Conservation (phyloP, 2,113 vertebrate genomes). For the Phaetusa simplex region DNA sequence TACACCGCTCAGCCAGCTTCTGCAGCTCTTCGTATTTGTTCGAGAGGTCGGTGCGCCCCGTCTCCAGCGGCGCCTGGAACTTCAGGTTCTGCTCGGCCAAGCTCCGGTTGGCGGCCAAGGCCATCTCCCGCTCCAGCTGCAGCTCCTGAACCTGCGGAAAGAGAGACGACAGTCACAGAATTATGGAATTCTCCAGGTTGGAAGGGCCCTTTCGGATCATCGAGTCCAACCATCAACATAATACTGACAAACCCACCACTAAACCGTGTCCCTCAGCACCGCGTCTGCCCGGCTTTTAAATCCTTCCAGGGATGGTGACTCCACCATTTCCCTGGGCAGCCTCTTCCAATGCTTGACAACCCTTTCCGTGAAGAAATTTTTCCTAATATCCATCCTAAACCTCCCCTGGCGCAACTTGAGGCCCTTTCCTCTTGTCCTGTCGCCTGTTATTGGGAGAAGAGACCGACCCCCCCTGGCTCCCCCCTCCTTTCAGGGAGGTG, state of each 20-base stretch:
- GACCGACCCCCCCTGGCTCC: not conserved
- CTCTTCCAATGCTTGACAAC: too few species aligned
- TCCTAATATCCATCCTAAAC: not conserved
- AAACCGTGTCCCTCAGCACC: not conserved
- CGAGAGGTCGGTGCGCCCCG: conserved; percentile 78
- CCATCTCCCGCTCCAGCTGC: conserved; percentile 94
- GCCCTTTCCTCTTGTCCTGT: not conserved
- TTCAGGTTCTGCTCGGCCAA: conserved; percentile 91
- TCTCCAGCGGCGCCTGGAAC: conserved; percentile 83
- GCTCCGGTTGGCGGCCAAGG: conserved; percentile 91
- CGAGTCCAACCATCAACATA: not conserved
- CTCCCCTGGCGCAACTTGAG: not conserved
- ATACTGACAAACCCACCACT: not conserved
- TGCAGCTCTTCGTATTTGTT: conserved; percentile 85
- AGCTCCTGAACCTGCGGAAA: conserved; percentile 86
- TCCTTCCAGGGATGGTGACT: too few species aligned
- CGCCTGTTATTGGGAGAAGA: not conserved
- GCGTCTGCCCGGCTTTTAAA: not conserved
- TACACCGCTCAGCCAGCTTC: conserved; percentile 71
- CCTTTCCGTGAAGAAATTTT: not conserved
- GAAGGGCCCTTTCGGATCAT: not conserved
- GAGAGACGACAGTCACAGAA: fast-evolving
- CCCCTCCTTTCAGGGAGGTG: not conserved
- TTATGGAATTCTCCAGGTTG: not conserved
- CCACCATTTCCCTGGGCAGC: too few species aligned